Percentiles rank a stretch among this genome's conserved stretches.
Evolutionary conservation across 2,113 vertebrate genomes (phyloP).

Genomic region (Octodon degus): DNA sequence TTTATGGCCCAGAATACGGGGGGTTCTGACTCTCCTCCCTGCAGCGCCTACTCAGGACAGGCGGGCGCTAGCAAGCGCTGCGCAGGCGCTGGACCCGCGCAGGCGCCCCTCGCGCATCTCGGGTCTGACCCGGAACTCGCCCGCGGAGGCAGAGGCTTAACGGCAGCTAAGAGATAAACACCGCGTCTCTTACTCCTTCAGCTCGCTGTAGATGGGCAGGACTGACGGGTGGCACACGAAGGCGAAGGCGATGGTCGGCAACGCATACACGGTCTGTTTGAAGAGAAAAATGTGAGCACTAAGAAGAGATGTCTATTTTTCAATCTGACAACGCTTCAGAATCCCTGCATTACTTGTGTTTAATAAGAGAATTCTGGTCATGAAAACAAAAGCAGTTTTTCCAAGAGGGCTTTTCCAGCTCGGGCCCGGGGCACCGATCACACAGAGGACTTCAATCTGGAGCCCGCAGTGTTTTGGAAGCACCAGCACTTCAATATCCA

Average conservation of each 20-base stretch:
- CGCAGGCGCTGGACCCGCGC: accelerated
- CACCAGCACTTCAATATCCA: accelerated
- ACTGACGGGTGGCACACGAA: conserved; percentile 91
- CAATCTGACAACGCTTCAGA: conserved; percentile 5
- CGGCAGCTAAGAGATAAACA: conserved; percentile 54
- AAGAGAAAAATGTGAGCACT: conserved; percentile 76
- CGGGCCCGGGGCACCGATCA: background rate
- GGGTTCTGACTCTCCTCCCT: background rate
- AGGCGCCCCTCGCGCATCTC: background rate
- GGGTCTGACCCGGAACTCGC: background rate
- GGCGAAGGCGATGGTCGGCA: conserved; percentile 90
- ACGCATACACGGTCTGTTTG: conserved; percentile 88
- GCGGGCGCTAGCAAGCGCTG: background rate
- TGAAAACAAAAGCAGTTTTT: conserved; percentile 40
- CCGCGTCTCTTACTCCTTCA: conserved; percentile 88
- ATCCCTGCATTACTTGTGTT: conserved; percentile 28
- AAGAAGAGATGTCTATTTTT: conserved; percentile 40
- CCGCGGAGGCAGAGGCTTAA: background rate
- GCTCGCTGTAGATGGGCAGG: conserved; percentile 90
- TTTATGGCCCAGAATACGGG: background rate
- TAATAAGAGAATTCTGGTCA: conserved; percentile 31
- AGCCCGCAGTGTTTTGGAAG: background rate
- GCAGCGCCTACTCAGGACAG: conserved; percentile 36
- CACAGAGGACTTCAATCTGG: background rate
- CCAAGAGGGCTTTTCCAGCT: conserved; percentile 31